phyloP scores from a whole-genome alignment of 2,113 vertebrate genomes.

The Aythya baeri region DNA sequence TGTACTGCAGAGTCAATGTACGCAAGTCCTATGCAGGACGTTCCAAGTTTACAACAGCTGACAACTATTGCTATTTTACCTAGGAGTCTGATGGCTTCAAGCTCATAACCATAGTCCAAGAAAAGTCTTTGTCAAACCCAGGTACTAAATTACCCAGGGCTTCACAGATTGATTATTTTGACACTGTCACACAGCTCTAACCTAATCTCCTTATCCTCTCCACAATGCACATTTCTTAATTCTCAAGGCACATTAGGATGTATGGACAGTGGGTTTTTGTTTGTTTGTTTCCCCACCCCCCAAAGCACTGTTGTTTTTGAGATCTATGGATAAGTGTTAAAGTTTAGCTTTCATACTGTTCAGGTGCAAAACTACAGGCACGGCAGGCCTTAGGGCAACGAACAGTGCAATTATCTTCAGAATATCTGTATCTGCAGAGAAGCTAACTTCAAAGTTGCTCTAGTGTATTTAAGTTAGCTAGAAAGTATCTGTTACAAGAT shows the following conservation, averaged over 20 bases:
- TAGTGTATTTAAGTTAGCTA: background rate
- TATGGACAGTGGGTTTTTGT: background rate
- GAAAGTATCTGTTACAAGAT: background rate
- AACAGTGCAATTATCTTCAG: background rate
- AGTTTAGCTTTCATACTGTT: background rate
- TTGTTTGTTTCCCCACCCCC: too few relatives aligned
- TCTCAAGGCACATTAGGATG: background rate
- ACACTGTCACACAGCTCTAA: background rate
- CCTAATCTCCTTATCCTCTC: background rate
- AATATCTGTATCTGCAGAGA: background rate
- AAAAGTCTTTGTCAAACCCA: background rate
- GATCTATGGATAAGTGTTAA: background rate
- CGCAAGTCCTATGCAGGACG: background rate
- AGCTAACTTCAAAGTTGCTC: background rate
- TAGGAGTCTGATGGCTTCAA: background rate
- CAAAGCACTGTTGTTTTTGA: background rate
- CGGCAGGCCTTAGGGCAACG: background rate
- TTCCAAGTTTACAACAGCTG: background rate
- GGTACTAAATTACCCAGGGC: background rate
- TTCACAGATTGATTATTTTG: background rate
- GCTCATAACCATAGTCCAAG: background rate
- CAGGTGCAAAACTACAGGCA: background rate
- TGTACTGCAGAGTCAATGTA: background rate
- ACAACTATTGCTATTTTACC: background rate
- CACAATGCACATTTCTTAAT: background rate